Evolutionary conservation across 2,113 vertebrate genomes (phyloP).

Genomic region (Elephantulus edwardii): DNA sequence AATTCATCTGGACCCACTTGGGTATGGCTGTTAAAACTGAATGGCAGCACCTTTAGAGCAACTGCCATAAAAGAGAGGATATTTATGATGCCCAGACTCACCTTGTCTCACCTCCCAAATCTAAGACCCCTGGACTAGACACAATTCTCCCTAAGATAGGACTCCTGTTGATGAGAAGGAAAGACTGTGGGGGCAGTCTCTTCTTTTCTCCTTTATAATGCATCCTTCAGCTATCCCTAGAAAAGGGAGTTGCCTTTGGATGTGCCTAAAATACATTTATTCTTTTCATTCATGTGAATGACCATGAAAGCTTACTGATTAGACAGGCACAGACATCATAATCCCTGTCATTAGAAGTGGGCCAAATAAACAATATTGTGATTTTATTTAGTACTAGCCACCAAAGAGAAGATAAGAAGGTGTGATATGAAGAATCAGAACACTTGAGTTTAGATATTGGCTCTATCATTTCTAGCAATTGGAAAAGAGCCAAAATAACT

Average conservation of each 20-base stretch:
- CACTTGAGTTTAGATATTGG: background rate
- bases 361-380: conserved; percentile 20
- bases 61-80: background rate
- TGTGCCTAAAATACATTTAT: background rate
- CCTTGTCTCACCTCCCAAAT: background rate
- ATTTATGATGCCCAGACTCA: background rate
- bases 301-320: background rate
- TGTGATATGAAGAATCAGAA: background rate
- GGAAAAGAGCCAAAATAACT: background rate
- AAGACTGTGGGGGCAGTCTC: background rate
- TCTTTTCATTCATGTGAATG: conserved; percentile 11
- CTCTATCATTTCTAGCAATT: background rate
- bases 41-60: background rate
- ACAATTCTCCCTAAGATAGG: background rate
- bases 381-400: conserved; percentile 2
- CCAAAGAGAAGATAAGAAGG: conserved; percentile 41
- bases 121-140: background rate
- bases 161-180: background rate
- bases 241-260: background rate
- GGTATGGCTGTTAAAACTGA: background rate
- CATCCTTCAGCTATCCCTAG: background rate
- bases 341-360: background rate
- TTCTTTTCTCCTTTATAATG: background rate
- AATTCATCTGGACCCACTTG: background rate
- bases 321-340: background rate